Evolutionary conservation across 2,113 vertebrate genomes (phyloP).

Genomic region (Sapajus apella): DNA sequence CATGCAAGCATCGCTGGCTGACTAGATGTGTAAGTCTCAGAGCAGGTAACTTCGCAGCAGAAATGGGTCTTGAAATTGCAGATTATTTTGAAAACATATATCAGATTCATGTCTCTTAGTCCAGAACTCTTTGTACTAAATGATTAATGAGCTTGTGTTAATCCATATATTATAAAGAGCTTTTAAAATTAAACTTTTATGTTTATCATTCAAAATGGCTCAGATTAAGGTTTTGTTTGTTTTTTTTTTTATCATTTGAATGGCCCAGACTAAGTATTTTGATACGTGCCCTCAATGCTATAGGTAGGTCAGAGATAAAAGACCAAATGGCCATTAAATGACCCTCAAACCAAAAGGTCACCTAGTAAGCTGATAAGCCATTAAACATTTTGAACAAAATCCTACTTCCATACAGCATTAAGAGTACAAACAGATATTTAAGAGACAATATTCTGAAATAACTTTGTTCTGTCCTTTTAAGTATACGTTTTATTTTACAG

Average conservation of each 20-base stretch:
- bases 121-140: not conserved
- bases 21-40: not conserved
- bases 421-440: not conserved
- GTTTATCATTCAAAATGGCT: constrained; percentile 14
- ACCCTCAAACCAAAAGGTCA: constrained; percentile 38
- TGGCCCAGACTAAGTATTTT: not conserved
- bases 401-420: not conserved
- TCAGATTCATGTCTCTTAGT: constrained; percentile 22
- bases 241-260: not conserved
- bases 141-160: constrained; percentile 25
- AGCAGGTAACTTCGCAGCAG: not conserved
- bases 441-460: constrained; percentile 20
- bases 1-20: not conserved
- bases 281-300: not conserved
- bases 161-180: not conserved
- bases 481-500: constrained; percentile 18
- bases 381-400: constrained; percentile 32
- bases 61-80: not conserved
- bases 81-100: constrained; percentile 27
- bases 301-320: not conserved
- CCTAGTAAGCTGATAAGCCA: not conserved
- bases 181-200: constrained; percentile 48
- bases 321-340: not conserved
- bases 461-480: not conserved
- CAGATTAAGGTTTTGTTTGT: not conserved